Conservation (phyloP, 2,113 vertebrate genomes). For the Cyanoderma ruficeps region DNA sequence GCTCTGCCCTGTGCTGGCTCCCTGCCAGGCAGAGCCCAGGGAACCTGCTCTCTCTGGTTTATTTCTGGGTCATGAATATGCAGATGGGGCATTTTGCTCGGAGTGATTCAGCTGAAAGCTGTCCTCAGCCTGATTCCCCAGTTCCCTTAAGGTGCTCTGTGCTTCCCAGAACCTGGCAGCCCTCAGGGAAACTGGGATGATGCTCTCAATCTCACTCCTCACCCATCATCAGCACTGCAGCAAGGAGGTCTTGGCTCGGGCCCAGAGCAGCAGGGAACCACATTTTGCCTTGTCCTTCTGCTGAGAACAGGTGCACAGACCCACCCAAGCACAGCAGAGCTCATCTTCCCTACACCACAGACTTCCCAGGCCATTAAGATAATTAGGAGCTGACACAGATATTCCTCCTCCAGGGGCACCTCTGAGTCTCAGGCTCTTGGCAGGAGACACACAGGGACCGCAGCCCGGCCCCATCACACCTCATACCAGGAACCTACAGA, state of each 20-base stretch:
- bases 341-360: background rate
- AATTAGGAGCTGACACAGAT: conserved; percentile 29
- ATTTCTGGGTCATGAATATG: conserved; percentile 25
- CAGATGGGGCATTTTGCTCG: background rate
- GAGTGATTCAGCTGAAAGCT: background rate
- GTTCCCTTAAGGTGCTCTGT: background rate
- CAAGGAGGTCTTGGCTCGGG: background rate
- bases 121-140: background rate
- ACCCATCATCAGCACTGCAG: background rate
- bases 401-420: conserved; percentile 6
- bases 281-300: background rate
- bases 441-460: background rate
- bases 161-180: conserved; percentile 25
- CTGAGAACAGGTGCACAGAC: background rate
- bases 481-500: fast-evolving
- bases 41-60: background rate
- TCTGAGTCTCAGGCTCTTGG: background rate
- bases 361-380: background rate
- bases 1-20: background rate
- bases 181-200: background rate
- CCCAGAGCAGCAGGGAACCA: background rate
- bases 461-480: fast-evolving
- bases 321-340: background rate
- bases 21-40: background rate
- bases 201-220: background rate